phyloP scores from a whole-genome alignment of 2,113 vertebrate genomes.

The Pterocles gutturalis region DNA sequence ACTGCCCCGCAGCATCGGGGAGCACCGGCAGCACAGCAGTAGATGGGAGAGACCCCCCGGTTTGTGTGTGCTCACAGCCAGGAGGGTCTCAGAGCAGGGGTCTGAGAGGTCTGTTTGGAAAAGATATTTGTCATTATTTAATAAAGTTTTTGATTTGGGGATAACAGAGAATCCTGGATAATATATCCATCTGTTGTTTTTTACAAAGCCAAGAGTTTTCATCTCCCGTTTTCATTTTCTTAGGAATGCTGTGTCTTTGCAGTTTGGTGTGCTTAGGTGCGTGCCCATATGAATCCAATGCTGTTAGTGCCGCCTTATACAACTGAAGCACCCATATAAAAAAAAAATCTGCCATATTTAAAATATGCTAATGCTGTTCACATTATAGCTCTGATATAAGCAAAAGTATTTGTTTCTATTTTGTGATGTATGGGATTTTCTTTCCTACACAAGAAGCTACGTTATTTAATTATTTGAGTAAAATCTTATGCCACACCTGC shows the following conservation, averaged over 20 bases:
- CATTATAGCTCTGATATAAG: background rate
- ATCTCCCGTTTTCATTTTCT: background rate
- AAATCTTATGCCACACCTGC: background rate
- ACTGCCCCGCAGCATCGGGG: accelerated
- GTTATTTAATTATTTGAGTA: background rate
- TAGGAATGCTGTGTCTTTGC: background rate
- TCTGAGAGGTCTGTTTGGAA: background rate
- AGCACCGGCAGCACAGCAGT: background rate
- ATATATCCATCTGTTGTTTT: background rate
- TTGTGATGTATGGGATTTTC: background rate
- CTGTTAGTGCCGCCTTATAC: background rate
- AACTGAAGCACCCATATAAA: background rate
- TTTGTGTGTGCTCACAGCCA: no score
- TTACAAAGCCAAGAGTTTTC: background rate
- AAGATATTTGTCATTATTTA: background rate
- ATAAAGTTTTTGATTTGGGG: background rate
- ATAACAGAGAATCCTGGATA: background rate
- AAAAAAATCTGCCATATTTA: background rate
- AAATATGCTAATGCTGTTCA: background rate
- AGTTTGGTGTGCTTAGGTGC: background rate
- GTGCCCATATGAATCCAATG: background rate
- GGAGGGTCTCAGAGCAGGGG: accelerated
- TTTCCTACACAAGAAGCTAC: background rate
- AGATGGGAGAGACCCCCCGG: background rate
- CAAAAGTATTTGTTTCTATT: background rate